These are phyloP conservation scores for Gallinago undulata DNA, from an alignment of 2,113 vertebrate species.

Conservation along the genomic window DNA sequence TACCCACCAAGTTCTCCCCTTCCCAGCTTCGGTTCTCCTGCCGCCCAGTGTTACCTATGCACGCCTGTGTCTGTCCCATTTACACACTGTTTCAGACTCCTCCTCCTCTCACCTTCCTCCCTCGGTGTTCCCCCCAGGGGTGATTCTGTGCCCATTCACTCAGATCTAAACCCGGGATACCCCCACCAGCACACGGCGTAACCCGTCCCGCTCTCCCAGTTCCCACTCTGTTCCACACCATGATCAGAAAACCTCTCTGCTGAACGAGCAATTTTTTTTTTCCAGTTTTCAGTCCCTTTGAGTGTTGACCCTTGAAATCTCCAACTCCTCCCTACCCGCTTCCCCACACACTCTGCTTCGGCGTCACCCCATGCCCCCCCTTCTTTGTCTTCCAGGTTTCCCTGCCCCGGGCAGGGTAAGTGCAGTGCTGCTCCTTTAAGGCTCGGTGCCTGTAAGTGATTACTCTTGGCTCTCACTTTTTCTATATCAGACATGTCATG, in stretches of 20 bases:
- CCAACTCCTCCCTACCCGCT: not conserved
- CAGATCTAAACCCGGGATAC: not conserved
- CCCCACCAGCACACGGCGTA: not conserved
- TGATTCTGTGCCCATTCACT: not conserved
- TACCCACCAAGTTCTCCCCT: not conserved
- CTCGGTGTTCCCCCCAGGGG: no score
- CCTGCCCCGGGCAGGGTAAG: not conserved
- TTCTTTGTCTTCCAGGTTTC: not conserved
- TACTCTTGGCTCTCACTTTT: slow-evolving; percentile 67
- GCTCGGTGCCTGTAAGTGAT: slow-evolving; percentile 61
- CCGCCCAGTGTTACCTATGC: rapidly evolving
- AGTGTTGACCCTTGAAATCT: slow-evolving; percentile 37
- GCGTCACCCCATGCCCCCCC: not conserved
- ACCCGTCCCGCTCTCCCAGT: not conserved
- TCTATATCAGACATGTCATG: slow-evolving; percentile 70
- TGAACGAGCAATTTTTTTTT: not conserved
- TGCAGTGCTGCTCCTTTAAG: slow-evolving; percentile 46
- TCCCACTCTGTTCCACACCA: not conserved
- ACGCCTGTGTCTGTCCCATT: rapidly evolving
- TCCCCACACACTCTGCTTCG: not conserved
- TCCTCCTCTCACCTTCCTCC: not conserved
- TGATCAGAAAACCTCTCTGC: slow-evolving; percentile 18
- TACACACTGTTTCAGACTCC: not conserved
- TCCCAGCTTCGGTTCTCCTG: not conserved
- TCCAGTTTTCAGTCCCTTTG: not conserved